These are phyloP conservation scores for Dipus sagitta DNA, from an alignment of 2,797 vertebrate species.

Conservation along the genomic window DNA sequence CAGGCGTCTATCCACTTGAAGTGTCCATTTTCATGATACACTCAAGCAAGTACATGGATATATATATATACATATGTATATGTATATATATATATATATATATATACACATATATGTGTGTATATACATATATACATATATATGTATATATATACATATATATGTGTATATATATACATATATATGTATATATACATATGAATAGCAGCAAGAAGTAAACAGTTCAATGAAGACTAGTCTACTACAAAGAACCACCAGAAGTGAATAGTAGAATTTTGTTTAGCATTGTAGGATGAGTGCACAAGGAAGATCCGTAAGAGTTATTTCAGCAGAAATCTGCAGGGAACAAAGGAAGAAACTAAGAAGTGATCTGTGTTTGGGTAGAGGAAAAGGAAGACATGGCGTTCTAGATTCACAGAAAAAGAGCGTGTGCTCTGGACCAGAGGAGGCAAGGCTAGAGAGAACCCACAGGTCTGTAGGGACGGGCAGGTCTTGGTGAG, in stretches of 20 bases:
- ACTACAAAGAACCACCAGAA: background rate
- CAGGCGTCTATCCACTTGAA: background rate
- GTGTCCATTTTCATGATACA: background rate
- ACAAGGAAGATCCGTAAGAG: background rate
- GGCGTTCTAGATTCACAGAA: background rate
- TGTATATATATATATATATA: no score
- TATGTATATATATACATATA: no score
- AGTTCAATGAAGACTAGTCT: background rate
- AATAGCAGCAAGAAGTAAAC: background rate
- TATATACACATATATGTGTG: no score
- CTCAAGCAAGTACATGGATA: slow-evolving; percentile 3
- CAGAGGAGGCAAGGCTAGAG: background rate
- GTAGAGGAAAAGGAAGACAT: background rate
- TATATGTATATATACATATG: no score
- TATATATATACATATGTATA: background rate
- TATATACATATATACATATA: no score
- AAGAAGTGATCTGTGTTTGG: background rate
- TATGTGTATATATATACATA: no score
- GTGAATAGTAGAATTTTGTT: background rate
- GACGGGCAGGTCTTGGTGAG: background rate
- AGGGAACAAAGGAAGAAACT: background rate
- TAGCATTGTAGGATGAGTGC: background rate
- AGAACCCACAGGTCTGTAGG: accelerated
- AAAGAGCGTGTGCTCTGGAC: background rate
- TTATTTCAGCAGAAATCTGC: background rate